Evolutionary conservation across 1,140 invertebrate genomes (phyloP).

Genomic region (Mactra quadrangularis): DNA sequence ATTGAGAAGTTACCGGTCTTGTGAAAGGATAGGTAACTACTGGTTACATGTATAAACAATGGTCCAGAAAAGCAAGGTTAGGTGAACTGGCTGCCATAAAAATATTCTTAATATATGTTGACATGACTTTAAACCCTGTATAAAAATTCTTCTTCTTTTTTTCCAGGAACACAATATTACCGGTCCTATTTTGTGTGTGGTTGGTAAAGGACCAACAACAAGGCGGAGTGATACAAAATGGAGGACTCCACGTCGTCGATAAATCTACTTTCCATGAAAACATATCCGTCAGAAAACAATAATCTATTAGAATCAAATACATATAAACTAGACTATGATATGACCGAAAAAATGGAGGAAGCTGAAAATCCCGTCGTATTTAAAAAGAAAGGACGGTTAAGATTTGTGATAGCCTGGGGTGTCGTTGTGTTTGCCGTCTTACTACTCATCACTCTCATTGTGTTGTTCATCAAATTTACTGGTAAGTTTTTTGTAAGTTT

Average conservation of each 20-base stretch:
- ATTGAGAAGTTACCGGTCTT: too few species aligned
- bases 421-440: slow-evolving; percentile 3
- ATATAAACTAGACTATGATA: slow-evolving; percentile 10
- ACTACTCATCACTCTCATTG: background rate
- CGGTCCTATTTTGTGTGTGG: too few species aligned
- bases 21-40: too few species aligned
- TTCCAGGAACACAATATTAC: too few species aligned
- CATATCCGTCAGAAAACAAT: slow-evolving; percentile 13
- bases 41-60: too few species aligned
- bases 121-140: too few species aligned
- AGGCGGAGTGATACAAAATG: background rate
- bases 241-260: slow-evolving; percentile 2
- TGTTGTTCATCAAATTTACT: slow-evolving; percentile 27
- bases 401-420: slow-evolving; percentile 4
- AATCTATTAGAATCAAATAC: background rate
- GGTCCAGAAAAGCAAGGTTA: too few species aligned
- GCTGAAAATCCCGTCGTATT: background rate
- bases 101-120: too few species aligned
- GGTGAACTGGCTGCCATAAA: too few species aligned
- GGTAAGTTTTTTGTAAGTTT: slow-evolving; percentile 1
- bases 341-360: background rate
- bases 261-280: slow-evolving; percentile 28
- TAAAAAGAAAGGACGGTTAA: background rate
- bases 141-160: too few species aligned
- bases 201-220: too few species aligned